Conservation (phyloP, 2,113 vertebrate genomes). For the Toxotes chatareus region DNA sequence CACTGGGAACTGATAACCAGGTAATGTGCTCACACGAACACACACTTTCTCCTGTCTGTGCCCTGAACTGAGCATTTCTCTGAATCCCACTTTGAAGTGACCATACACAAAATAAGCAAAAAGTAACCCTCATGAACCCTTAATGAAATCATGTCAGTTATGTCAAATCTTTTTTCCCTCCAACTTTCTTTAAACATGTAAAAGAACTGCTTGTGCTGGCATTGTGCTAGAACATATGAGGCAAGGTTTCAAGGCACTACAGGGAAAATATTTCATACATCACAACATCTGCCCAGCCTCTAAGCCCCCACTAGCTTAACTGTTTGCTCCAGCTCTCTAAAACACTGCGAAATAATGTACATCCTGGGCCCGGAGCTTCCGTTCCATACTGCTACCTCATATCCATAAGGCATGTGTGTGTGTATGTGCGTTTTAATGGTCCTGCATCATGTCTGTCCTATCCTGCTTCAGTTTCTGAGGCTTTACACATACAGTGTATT, state of each 20-base stretch:
- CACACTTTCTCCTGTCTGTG: background rate
- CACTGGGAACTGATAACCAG: slow-evolving; percentile 74
- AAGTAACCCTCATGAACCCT: background rate
- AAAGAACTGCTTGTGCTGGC: slow-evolving; percentile 24
- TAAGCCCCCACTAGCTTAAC: slow-evolving; percentile 16
- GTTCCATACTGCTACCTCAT: slow-evolving; percentile 17
- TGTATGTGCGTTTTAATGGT: slow-evolving; percentile 20
- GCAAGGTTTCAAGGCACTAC: background rate
- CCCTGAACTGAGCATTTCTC: background rate
- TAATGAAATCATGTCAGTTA: slow-evolving; percentile 13
- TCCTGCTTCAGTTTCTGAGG: slow-evolving; percentile 24
- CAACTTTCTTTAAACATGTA: slow-evolving; percentile 17
- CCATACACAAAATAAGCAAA: background rate
- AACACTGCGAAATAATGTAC: slow-evolving; percentile 21
- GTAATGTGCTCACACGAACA: slow-evolving; percentile 58
- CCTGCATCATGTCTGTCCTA: slow-evolving; percentile 40
- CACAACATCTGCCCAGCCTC: slow-evolving; percentile 23
- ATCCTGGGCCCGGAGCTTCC: slow-evolving; percentile 18
- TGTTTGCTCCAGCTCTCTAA: slow-evolving; percentile 17
- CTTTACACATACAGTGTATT: slow-evolving; percentile 54
- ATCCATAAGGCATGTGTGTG: background rate
- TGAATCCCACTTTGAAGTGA: slow-evolving; percentile 17
- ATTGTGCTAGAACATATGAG: background rate
- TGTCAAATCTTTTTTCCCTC: background rate
- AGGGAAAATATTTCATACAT: slow-evolving; percentile 19